These are phyloP conservation scores for Drosophila asahinai DNA, from an alignment of 1,140 invertebrate genomes.

Conservation along the genomic window DNA sequence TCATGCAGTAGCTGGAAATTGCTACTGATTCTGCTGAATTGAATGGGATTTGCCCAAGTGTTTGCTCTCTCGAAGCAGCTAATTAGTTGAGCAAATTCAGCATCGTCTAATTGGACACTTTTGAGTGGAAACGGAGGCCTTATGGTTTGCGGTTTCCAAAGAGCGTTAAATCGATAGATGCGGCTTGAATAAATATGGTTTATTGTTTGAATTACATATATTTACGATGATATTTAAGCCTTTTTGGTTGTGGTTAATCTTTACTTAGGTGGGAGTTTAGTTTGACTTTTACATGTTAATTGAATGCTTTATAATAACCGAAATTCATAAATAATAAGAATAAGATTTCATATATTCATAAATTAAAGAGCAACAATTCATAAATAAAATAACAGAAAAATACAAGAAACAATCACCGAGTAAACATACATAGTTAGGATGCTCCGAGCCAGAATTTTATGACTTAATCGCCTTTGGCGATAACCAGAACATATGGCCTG, in stretches of 20 bases:
- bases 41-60: slow-evolving; percentile 27
- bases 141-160: neutral
- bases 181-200: too few species aligned
- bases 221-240: neutral
- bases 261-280: neutral
- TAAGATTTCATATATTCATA: too few species aligned
- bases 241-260: neutral
- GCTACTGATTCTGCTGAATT: slow-evolving; percentile 38
- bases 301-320: too few species aligned
- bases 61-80: slow-evolving; percentile 42
- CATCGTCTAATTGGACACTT: slow-evolving; percentile 27
- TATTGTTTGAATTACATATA: neutral
- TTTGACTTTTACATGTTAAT: too few species aligned
- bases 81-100: slow-evolving; percentile 69
- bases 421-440: neutral
- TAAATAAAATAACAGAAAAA: neutral
- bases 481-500: neutral
- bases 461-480: neutral
- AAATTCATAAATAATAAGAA: too few species aligned
- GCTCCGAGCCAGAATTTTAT: neutral
- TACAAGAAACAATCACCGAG: neutral
- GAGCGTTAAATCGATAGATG: neutral
- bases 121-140: neutral
- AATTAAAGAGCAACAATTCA: neutral
- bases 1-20: slow-evolving; percentile 31